These are phyloP conservation scores for Acridotheres tristis DNA, from an alignment of 2,797 vertebrate genomes.

Conservation along the genomic window DNA sequence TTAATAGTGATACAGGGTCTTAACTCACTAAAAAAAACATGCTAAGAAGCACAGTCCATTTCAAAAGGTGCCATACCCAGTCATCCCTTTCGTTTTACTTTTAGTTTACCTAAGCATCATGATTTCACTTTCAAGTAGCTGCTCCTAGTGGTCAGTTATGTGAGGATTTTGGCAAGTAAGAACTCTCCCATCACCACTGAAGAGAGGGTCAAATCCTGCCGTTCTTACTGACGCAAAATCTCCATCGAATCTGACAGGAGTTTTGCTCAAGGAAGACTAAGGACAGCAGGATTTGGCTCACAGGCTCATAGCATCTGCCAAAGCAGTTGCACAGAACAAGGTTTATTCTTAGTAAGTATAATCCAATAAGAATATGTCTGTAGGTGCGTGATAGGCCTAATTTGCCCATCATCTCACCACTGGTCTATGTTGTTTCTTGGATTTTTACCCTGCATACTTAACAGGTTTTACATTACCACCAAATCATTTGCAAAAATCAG, in stretches of 20 bases:
- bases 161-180: constrained; percentile 6
- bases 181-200: neutral
- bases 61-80: neutral
- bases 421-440: neutral
- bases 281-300: constrained; percentile 73
- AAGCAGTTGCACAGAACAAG: constrained; percentile 70
- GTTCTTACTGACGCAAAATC: constrained; percentile 43
- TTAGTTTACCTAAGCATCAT: neutral
- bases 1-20: neutral
- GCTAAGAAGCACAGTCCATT: neutral
- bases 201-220: constrained; percentile 56
- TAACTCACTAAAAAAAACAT: neutral
- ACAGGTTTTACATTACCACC: neutral
- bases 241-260: constrained; percentile 62
- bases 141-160: neutral
- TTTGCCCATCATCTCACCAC: constrained; percentile 38
- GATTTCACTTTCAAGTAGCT: neutral
- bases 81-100: neutral
- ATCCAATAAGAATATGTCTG: constrained; percentile 62
- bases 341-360: constrained; percentile 73
- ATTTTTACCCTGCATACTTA: neutral
- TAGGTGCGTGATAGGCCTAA: constrained; percentile 63
- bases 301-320: constrained; percentile 67
- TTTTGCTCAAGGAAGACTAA: constrained; percentile 68
- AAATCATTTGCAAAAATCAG: neutral